phyloP scores from a whole-genome alignment of 2,113 vertebrate species.

The Callorhinus ursinus region DNA sequence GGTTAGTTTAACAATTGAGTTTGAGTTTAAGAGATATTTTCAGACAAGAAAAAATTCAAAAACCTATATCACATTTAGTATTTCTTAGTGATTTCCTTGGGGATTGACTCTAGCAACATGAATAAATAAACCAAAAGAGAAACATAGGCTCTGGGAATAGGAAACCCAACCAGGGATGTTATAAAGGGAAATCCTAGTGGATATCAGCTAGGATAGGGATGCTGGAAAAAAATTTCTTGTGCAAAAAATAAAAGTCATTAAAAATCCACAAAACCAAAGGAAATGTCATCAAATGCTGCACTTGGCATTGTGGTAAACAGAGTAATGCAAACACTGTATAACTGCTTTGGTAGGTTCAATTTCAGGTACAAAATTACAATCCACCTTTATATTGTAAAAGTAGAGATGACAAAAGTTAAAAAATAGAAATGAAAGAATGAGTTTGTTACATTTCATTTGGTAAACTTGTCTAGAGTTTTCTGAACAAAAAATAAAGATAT shows the following conservation, averaged over 20 bases:
- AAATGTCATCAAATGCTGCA: neutral
- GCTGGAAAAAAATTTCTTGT: neutral
- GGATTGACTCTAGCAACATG: neutral
- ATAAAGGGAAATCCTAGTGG: neutral
- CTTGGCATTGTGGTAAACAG: neutral
- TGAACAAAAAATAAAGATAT: neutral
- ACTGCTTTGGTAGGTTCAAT: neutral
- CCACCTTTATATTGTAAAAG: neutral
- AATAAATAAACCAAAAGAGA: neutral
- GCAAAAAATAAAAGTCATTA: neutral
- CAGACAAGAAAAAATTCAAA: neutral
- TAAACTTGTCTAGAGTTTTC: neutral
- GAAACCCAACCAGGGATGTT: neutral
- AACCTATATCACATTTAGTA: neutral
- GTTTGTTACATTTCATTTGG: neutral
- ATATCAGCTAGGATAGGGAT: neutral
- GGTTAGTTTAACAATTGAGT: neutral
- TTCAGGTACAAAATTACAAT: neutral
- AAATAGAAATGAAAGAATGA: neutral
- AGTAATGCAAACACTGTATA: neutral
- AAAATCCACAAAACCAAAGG: neutral
- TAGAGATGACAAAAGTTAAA: neutral
- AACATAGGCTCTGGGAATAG: neutral
- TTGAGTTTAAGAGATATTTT: neutral
- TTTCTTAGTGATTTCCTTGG: neutral